A percentile compares a stretch with the other conserved stretches of the same genome.
Evolutionary conservation across 2,797 vertebrate species (phyloP).

Genomic region (Echeneis naucrates): DNA sequence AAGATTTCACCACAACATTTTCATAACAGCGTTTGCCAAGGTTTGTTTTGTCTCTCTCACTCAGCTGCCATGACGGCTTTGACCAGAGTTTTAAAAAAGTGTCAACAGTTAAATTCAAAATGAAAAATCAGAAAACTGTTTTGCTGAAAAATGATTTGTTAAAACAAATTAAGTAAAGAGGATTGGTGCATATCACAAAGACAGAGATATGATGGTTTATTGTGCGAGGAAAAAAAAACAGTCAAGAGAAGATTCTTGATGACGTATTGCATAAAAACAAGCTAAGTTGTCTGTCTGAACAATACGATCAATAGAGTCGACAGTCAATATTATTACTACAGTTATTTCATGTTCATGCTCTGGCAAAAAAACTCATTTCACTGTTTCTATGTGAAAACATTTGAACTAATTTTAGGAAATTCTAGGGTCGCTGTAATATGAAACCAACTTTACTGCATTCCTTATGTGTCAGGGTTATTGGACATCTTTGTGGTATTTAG

Average conservation of each 20-base stretch:
- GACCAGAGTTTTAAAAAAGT: not conserved
- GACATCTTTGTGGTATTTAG: conserved; percentile 4
- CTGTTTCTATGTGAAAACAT: not conserved
- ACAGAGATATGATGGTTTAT: not conserved
- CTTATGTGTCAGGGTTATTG: conserved; percentile 38
- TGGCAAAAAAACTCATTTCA: not conserved
- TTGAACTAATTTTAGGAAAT: not conserved
- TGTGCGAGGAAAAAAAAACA: not conserved
- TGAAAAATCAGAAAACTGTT: not conserved
- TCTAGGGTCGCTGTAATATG: not conserved
- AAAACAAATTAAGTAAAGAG: not conserved
- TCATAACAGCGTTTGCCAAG: not conserved
- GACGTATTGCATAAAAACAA: conserved; percentile 19
- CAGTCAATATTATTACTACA: not conserved
- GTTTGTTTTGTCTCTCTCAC: not conserved
- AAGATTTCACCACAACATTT: not conserved
- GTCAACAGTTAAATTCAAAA: too few relatives aligned
- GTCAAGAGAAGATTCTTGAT: not conserved
- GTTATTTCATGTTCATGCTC: not conserved
- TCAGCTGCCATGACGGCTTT: not conserved
- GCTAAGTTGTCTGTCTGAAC: not conserved
- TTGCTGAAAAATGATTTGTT: not conserved
- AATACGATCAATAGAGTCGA: conserved; percentile 5
- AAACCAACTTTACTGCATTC: not conserved
- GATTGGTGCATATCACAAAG: not conserved